phyloP scores from a whole-genome alignment of 2,113 vertebrate genomes.

The Isurus oxyrinchus region DNA sequence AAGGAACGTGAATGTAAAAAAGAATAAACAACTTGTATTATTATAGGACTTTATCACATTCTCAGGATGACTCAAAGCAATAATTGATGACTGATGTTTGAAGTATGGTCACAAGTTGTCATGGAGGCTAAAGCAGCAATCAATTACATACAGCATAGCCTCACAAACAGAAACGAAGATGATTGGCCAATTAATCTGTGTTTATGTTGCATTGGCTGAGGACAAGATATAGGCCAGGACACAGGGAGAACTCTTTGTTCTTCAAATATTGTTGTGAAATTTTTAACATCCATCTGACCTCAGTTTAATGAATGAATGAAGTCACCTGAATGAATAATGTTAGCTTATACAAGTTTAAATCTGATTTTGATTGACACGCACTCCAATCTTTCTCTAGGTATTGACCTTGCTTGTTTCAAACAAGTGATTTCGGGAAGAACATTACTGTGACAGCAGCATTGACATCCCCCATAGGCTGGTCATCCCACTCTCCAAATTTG shows the following conservation, averaged over 20 bases:
- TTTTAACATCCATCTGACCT: neutral
- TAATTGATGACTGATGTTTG: neutral
- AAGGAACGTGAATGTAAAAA: neutral
- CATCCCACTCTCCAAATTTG: neutral
- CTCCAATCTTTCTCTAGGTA: neutral
- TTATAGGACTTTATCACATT: neutral
- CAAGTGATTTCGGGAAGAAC: neutral
- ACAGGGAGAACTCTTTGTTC: neutral
- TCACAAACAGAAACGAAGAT: neutral
- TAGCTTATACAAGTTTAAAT: neutral
- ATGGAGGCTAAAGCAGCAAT: neutral
- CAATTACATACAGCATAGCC: neutral
- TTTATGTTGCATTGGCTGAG: neutral
- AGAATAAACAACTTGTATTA: neutral
- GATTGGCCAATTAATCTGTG: neutral
- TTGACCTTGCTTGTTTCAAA: neutral
- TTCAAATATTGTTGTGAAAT: neutral
- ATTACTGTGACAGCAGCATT: neutral
- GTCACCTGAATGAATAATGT: conserved; percentile 7
- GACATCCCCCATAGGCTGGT: neutral
- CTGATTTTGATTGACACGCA: neutral
- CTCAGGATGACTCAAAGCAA: neutral
- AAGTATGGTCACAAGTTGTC: neutral
- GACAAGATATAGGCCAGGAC: neutral
- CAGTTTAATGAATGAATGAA: neutral